Base-by-base conservation (phyloP, 2,797 vertebrate genomes). In the Danionella dracula region DNA sequence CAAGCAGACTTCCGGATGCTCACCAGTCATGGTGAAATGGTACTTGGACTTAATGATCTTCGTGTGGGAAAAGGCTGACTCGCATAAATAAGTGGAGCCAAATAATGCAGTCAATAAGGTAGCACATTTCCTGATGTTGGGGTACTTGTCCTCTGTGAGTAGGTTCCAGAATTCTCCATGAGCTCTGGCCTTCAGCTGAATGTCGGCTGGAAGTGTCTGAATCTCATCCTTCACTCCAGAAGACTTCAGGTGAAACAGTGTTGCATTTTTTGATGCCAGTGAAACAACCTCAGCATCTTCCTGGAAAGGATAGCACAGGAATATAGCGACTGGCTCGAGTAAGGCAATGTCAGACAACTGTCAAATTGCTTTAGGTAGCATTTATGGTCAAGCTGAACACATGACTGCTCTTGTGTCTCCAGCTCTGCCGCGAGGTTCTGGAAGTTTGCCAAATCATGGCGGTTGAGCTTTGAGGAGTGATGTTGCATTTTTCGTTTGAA, bases 271-370 rank as follows among this genome's bases (percentile, higher is more conserved):
- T 46, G 49, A 55, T 27, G 41, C 20, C 1, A 64, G 60, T 27
- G 35, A 57, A 51, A 12, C 37, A 64, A 58, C 44, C 8, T 56
- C 51, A 57, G n/a, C 40, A 62, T 69, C 17, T 27, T 48, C 32
- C 27, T 8, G 8, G 38, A 54, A 69, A 0, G 55, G 48, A 2
- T 38, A 54, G 38, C 46, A 61, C 57, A 69, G 60, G 17, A 68
- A 61, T 61, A 55, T 68, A 60, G 46, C 13, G 19, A 58, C 4
- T 59, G 35, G n/a, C n/a, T 57, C 42, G 40, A 66, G 48, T n/a
- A n/a, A n/a, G n/a, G n/a, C 41, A 63, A 58, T 63, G 50, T 63
- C 41, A 56, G 67, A 57, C 59, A 65, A 20, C 19, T 59, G 16
- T 66, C 46, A 37, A 42, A 50, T 19, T 68, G 55, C 34, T 60